A percentile compares a stretch with the other conserved stretches of the same genome.
These are phyloP conservation scores for Egretta garzetta DNA, from an alignment of 2,113 vertebrate genomes.

Conservation along the genomic window DNA sequence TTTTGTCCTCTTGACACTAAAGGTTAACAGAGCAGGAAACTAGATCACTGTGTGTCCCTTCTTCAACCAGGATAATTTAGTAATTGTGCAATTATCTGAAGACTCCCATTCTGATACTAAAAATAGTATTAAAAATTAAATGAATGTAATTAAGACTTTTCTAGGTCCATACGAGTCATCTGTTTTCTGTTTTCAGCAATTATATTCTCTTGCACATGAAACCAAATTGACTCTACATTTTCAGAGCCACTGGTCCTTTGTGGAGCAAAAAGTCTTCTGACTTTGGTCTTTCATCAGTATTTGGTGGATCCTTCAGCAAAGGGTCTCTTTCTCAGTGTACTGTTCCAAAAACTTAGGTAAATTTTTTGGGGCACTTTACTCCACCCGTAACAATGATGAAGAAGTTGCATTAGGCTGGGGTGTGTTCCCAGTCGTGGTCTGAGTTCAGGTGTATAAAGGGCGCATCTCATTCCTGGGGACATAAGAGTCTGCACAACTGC, in stretches of 20 bases:
- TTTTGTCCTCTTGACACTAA: conserved; percentile 81
- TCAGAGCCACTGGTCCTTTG: background rate
- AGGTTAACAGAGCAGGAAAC: conserved; percentile 95
- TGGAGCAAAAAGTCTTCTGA: background rate
- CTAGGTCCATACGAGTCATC: conserved; percentile 38
- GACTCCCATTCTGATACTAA: conserved; percentile 79
- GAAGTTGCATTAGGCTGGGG: rapidly evolving
- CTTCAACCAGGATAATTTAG: conserved; percentile 86
- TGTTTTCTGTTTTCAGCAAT: conserved; percentile 66
- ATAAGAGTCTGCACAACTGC: rapidly evolving
- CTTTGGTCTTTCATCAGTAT: background rate
- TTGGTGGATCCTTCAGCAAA: background rate
- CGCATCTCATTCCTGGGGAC: rapidly evolving
- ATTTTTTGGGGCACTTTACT: background rate
- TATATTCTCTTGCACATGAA: conserved; percentile 3
- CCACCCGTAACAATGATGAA: rapidly evolving
- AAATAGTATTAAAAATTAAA: conserved; percentile 87
- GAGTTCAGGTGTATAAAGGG: background rate
- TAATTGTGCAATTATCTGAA: conserved; percentile 90
- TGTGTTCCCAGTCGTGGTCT: background rate
- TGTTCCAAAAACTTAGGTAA: background rate
- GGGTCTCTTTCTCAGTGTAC: background rate
- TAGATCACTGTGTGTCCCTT: conserved; percentile 76
- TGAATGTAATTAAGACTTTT: conserved; percentile 51
- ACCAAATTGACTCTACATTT: background rate